phyloP scores from a whole-genome alignment of 53 echinoderm and acorn worm genomes.

The Echinarachnius parma region DNA sequence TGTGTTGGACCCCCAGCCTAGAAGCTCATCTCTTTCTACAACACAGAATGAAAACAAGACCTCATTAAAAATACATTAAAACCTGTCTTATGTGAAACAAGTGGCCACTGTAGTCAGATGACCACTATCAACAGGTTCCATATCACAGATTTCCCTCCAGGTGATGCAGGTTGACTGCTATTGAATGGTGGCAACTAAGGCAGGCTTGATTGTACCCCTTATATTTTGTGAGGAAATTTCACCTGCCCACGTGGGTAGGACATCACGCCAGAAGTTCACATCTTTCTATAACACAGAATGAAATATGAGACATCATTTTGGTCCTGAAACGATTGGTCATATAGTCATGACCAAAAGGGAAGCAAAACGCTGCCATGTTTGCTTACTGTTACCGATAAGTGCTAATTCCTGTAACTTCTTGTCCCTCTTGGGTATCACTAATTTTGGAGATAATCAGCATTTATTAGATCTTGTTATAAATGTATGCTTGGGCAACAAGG shows the following conservation, averaged over 20 bases:
- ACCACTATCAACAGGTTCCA: neutral
- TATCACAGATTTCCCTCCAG: neutral
- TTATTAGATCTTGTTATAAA: too few relatives aligned
- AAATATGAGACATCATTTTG: neutral
- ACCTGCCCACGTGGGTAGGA: constrained; percentile 85
- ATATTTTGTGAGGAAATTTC: too few relatives aligned
- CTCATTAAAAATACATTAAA: neutral
- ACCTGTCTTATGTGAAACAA: neutral
- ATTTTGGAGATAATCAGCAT: too few relatives aligned
- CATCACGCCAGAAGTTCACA: constrained; percentile 68
- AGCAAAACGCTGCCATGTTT: too few relatives aligned
- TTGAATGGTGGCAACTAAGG: too few relatives aligned
- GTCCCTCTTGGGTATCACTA: too few relatives aligned
- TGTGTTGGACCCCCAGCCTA: constrained; percentile 80
- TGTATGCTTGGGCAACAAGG: too few relatives aligned
- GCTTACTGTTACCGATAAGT: too few relatives aligned
- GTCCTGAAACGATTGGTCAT: too few relatives aligned
- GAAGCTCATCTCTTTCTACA: constrained; percentile 47
- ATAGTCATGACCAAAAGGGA: too few relatives aligned
- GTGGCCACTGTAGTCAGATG: neutral
- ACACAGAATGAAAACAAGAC: neutral
- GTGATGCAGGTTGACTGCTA: neutral
- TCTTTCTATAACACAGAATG: neutral
- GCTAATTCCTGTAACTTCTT: too few relatives aligned
- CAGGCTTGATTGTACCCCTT: too few relatives aligned